Percentiles rank a stretch among this genome's conserved stretches.
Conservation (phyloP, 2,888 invertebrate genomes). For the Drepanosiphum platanoidis region DNA sequence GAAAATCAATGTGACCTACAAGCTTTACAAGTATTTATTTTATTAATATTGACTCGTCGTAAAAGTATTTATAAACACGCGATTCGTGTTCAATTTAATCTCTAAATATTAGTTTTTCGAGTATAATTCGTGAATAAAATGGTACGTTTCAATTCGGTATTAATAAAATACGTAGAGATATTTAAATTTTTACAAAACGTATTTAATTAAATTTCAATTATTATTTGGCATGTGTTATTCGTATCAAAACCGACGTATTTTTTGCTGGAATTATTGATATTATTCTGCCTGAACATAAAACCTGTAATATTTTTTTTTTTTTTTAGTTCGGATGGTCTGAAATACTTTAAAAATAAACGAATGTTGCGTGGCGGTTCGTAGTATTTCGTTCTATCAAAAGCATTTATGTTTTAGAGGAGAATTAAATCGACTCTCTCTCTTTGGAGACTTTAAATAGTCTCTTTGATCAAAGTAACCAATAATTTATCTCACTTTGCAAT, state of each 20-base stretch:
- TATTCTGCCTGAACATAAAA: too few species aligned
- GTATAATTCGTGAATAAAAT: not conserved
- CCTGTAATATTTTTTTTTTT: too few species aligned
- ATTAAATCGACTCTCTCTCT: not conserved
- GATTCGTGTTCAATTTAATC: too few species aligned
- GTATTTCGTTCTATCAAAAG: not conserved
- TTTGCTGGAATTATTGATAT: not conserved
- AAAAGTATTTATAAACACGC: too few species aligned
- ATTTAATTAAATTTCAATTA: not conserved
- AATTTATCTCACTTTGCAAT: too few species aligned
- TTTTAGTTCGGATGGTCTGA: too few species aligned
- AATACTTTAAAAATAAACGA: not conserved
- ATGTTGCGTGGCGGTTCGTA: not conserved
- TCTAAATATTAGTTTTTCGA: not conserved
- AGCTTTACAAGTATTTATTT: too few species aligned
- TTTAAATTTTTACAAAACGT: not conserved
- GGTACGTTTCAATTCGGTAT: too few species aligned
- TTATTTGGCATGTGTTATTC: not conserved
- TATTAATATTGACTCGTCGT: too few species aligned
- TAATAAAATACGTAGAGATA: too few species aligned
- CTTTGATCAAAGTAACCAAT: too few species aligned
- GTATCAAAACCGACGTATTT: not conserved
- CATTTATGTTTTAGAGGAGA: not conserved
- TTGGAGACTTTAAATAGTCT: not conserved
- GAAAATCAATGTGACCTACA: too few species aligned